These are phyloP conservation scores for Ameiurus melas DNA, from an alignment of 2,113 vertebrate species.

Conservation along the genomic window DNA sequence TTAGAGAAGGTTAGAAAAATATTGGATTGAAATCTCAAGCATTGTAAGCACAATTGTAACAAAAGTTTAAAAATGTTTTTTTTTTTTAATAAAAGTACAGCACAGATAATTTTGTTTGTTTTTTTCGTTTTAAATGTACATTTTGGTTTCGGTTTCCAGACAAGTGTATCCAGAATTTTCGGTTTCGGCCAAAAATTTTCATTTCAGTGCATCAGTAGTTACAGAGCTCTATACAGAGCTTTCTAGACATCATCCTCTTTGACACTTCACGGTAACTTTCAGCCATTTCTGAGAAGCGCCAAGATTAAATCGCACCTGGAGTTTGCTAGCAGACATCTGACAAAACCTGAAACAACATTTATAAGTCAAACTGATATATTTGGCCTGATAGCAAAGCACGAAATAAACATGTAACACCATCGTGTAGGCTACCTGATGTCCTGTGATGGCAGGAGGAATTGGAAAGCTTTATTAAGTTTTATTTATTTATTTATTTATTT, in stretches of 20 bases:
- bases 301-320: neutral
- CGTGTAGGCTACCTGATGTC: neutral
- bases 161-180: too few species aligned
- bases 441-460: neutral
- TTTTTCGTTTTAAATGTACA: too few species aligned
- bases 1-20: neutral
- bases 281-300: neutral
- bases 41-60: neutral
- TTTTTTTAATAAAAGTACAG: neutral
- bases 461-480: neutral
- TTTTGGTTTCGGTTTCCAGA: too few species aligned
- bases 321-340: neutral
- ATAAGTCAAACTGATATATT: neutral
- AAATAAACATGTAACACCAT: neutral
- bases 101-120: neutral
- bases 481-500: neutral
- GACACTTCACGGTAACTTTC: neutral
- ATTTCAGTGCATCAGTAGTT: neutral
- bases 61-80: neutral
- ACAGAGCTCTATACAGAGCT: neutral
- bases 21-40: neutral
- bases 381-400: neutral
- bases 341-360: neutral
- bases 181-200: too few species aligned
- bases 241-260: neutral